Base-by-base conservation (phyloP, 2,113 vertebrate species). In the Dermatemys mawii region DNA sequence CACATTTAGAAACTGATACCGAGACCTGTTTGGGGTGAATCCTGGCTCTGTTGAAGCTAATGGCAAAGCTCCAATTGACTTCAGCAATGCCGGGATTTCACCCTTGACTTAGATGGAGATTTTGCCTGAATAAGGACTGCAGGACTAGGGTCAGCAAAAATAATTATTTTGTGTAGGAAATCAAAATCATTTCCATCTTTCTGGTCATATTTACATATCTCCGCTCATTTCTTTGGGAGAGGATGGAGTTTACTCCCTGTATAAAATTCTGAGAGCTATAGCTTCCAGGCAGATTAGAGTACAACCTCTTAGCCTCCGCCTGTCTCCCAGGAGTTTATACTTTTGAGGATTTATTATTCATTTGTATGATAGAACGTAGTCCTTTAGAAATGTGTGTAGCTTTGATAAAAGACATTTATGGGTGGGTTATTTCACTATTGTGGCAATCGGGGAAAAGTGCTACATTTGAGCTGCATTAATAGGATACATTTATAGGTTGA, bases 371-470 rank as follows among this genome's bases (percentile, higher is more conserved):
- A 19, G 0, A 93, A 87, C 14, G 50, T 82, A 90, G 81, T 41
- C 93, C 86, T 97, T 93, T 90, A 92, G 92, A 89, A 46, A 73
- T 92, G 86, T n/a, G 44, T 95, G 60, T 63, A 79, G 87, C 53
- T 96, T 92, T 88, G 96, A 14, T 95, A 92, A 70, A 70, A 93
- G 95, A 75, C 76, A 90, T 86, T 90, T 83, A 84, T 94, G 93
- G 96, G 94, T 94, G 89, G 93, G 96, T 97, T 96, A 92, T 95
- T 96, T 95, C 93, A 54, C 86, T 60, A 51, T 97, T 95, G 76
- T 92, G 87, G 88, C 94, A 94, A 92, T 83, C 89, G 92, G 89
- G 94, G 86, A 89, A 88, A 96, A 96, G 83, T 16, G 84, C 86
- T 93, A 89, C 92, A 88, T 95, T 93, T 90, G 53, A 92, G 85